Conservation (phyloP, 2,797 vertebrate species). For the Rhabdomys pumilio region DNA sequence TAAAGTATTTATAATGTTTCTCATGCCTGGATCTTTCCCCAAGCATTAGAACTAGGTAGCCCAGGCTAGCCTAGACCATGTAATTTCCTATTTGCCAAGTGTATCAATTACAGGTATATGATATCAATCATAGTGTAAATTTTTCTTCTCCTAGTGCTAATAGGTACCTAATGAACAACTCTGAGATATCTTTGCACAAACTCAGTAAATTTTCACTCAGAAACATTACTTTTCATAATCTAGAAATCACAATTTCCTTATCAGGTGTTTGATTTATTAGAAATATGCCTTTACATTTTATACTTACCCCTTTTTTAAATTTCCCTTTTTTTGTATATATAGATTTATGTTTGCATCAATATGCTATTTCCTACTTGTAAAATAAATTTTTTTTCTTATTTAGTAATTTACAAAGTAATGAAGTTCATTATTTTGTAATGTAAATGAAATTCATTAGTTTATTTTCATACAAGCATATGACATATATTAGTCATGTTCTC, state of each 20-base stretch:
- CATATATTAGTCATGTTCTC: not conserved
- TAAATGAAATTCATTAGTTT: not conserved
- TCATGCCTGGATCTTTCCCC: not conserved
- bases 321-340: not conserved
- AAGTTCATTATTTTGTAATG: not conserved
- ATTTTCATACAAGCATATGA: not conserved
- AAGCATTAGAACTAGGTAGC: not conserved
- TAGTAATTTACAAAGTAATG: not conserved
- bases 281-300: not conserved
- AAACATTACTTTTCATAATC: not conserved
- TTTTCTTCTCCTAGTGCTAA: not conserved
- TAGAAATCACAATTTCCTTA: not conserved
- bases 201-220: not conserved
- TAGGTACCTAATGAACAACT: not conserved
- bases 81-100: not conserved
- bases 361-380: not conserved
- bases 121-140: not conserved
- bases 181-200: not conserved
- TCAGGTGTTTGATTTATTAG: rapidly evolving
- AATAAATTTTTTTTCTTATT: not conserved
- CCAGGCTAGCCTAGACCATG: not conserved
- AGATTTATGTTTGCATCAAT: not conserved
- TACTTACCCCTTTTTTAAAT: not conserved
- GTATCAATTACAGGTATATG: no score
- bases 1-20: not conserved